A percentile compares a stretch with the other conserved stretches of the same genome.
Evolutionary conservation across 35 echinoderm and acorn worm genomes (phyloP).

Genomic region (Acanthaster planci): DNA sequence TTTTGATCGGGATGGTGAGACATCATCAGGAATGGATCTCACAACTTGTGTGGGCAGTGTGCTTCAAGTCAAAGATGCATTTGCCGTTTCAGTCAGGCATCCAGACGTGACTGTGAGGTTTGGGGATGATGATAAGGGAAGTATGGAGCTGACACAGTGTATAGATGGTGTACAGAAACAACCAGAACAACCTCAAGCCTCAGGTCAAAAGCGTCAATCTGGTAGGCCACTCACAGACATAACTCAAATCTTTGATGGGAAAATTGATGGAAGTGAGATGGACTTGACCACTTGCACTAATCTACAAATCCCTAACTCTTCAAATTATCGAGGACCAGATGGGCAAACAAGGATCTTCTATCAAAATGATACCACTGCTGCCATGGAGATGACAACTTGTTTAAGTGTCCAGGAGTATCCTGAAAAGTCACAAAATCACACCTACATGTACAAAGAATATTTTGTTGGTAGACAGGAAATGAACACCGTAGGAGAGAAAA

Average conservation of each 20-base stretch:
- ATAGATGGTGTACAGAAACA: not conserved
- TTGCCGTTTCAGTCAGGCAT: not conserved
- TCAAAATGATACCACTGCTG: not conserved
- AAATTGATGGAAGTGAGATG: constrained; percentile 27
- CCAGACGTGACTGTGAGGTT: not conserved
- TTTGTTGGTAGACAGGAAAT: too few relatives aligned
- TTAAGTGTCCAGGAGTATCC: not conserved
- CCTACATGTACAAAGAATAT: too few relatives aligned
- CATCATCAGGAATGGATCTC: constrained; percentile 11
- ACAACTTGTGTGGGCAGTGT: constrained; percentile 16
- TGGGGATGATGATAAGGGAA: not conserved
- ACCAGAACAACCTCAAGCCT: not conserved
- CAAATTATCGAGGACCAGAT: not conserved
- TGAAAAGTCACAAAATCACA: not conserved
- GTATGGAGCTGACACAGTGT: constrained; percentile 19
- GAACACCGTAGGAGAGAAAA: not conserved
- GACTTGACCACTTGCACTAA: constrained; percentile 16
- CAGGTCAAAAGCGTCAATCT: not conserved
- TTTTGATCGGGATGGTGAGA: constrained; percentile 1
- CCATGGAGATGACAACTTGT: constrained; percentile 23
- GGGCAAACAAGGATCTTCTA: constrained; percentile 1
- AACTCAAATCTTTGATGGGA: not conserved
- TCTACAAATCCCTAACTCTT: not conserved
- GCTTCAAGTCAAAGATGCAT: not conserved
- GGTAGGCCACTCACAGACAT: not conserved